Percentiles rank a stretch among this genome's conserved stretches.
These are phyloP conservation scores for Cyaniris semiargus DNA, from an alignment of 2,888 invertebrate genomes.

Conservation along the genomic window DNA sequence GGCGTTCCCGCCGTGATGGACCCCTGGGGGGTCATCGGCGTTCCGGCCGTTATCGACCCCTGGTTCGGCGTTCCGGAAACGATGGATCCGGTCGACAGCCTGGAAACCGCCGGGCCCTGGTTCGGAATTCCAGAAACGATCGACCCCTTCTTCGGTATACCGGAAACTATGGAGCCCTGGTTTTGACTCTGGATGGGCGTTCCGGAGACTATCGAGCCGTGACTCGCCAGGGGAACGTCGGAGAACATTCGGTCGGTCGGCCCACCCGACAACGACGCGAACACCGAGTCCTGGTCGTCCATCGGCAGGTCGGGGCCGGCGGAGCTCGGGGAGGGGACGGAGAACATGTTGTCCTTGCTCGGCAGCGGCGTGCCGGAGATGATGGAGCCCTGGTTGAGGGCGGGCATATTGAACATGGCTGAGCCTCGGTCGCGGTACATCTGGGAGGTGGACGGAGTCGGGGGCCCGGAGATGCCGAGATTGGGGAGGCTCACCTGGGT, in stretches of 20 bases:
- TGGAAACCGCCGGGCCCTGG: constrained; percentile 33
- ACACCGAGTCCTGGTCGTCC: constrained; percentile 10
- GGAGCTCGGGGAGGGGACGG: background rate
- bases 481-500: constrained; percentile 31
- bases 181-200: constrained; percentile 34
- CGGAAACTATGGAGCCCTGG: constrained; percentile 33
- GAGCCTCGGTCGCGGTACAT: background rate
- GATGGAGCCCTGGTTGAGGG: constrained; percentile 34
- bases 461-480: background rate
- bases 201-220: constrained; percentile 27
- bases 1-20: constrained; percentile 43
- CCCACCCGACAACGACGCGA: background rate
- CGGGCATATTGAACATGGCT: constrained; percentile 20
- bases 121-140: constrained; percentile 33
- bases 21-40: constrained; percentile 39
- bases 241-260: constrained; percentile 1
- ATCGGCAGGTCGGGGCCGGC: background rate
- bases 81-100: constrained; percentile 32
- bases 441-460: background rate
- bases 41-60: constrained; percentile 42
- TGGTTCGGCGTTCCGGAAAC: constrained; percentile 33
- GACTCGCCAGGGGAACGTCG: background rate
- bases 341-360: background rate
- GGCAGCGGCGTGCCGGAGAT: constrained; percentile 20
- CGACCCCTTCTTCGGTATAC: constrained; percentile 36